Base-by-base conservation (phyloP, 2,113 vertebrate species). In the Poeciliopsis prolifica region DNA sequence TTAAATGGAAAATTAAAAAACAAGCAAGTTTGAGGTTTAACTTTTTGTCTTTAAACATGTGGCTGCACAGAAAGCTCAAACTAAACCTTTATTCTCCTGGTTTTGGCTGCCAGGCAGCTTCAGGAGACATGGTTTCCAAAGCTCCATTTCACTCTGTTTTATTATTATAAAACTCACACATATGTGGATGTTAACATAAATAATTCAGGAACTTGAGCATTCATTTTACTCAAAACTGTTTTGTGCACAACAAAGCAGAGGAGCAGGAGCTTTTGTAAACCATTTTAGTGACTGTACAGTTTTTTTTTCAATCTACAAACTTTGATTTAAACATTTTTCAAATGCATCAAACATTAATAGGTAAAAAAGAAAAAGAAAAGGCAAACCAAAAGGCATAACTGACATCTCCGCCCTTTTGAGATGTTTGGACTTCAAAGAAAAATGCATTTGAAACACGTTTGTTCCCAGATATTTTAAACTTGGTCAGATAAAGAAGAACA, bases 401-500 rank as follows among this genome's bases (percentile, higher is more conserved):
- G 82, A 83, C 48, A 74, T 75, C 81, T 72, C 61, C 72, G 69
- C 74, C 70, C 61, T 48, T 82, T 78, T 75, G 48, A 5, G 58
- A 74, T 67, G 70, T 73, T 77, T 68, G 64, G 65, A 17, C 0
- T 64, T 61, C 61, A 72, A 76, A 31, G 15, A 61, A 37, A 48
- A 86, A 85, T 87, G 88, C 87, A 86, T 91, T 92, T 93, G 88
- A 92, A 93, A 89, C 75, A 75, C 79, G 83, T 77, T 87, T 33
- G 35, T 76, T 71, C 58, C 62, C 65, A 76, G 70, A 84, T 54
- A 61, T 68, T 72, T 74, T 64, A 67, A 87, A 72, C 60, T 40
- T 66, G 67, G 74, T 80, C 68, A 79, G 88, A 85, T 87, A 94
- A 93, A 92, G 96, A 98, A 93, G 94, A 92, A 90, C 93, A 99